Evolutionary conservation across 2,113 vertebrate species (phyloP).

Genomic region (Dicrurus megarhynchus): DNA sequence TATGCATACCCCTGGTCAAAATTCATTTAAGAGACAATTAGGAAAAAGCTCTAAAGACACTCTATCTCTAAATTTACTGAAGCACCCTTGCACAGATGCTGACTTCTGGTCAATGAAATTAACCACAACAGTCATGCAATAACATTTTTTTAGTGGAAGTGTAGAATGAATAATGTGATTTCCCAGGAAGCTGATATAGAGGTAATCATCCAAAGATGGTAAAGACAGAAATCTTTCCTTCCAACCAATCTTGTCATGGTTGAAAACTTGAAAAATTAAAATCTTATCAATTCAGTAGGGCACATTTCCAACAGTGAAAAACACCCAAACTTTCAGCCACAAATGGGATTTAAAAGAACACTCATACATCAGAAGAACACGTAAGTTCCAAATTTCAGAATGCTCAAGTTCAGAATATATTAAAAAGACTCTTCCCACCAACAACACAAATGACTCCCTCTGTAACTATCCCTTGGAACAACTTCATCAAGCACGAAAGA

Average conservation of each 20-base stretch:
- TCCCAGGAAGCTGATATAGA: neutral
- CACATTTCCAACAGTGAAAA: neutral
- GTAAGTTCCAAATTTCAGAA: neutral
- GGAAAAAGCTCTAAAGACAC: neutral
- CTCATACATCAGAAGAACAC: neutral
- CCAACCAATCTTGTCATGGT: neutral
- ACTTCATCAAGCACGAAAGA: neutral
- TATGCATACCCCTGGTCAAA: constrained; percentile 87
- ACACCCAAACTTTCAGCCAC: neutral
- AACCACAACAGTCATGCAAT: neutral
- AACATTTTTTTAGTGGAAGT: neutral
- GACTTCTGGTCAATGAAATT: neutral
- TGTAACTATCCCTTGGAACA: neutral
- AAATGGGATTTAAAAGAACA: neutral
- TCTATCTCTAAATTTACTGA: neutral
- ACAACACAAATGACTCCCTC: neutral
- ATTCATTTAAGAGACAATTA: neutral
- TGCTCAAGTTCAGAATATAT: neutral
- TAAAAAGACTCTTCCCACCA: neutral
- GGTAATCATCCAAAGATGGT: neutral
- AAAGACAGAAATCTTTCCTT: neutral
- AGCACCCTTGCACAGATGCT: neutral
- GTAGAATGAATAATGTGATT: neutral
- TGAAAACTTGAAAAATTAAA: neutral
- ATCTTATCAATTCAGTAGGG: neutral